A percentile compares a stretch with the other conserved stretches of the same genome.
Conservation (phyloP, 2,797 vertebrate species). For the Alcedo quadribrachys region DNA sequence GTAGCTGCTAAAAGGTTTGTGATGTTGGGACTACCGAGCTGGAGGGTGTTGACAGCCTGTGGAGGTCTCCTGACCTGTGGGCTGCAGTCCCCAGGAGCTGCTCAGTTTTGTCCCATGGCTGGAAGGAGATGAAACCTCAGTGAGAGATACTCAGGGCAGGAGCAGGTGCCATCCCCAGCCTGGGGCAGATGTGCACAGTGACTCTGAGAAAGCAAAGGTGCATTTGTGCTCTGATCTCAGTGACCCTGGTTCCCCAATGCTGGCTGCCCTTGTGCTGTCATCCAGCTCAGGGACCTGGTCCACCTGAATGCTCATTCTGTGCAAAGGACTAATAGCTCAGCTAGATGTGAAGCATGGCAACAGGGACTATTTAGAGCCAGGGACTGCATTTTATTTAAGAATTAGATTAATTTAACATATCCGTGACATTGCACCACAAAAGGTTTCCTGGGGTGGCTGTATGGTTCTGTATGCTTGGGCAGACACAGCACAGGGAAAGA, state of each 20-base stretch:
- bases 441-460: background rate
- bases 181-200: fast-evolving
- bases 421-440: background rate
- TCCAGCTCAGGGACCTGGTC: background rate
- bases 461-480: background rate
- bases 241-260: too few species aligned
- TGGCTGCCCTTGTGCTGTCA: background rate
- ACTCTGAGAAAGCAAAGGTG: background rate
- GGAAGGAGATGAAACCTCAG: background rate
- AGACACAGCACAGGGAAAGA: background rate
- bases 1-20: constrained; percentile 5
- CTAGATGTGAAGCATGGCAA: background rate
- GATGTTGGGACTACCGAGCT: background rate
- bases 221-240: background rate
- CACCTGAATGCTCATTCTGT: background rate
- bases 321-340: background rate
- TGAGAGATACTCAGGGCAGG: background rate
- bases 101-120: background rate
- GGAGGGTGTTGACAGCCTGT: background rate
- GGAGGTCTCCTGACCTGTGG: background rate
- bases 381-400: background rate
- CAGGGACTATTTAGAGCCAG: background rate
- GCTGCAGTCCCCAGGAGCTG: background rate
- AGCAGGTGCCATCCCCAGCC: background rate
- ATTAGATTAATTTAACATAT: background rate